Conservation (phyloP, 2,797 vertebrate genomes). For the Chelmon rostratus region DNA sequence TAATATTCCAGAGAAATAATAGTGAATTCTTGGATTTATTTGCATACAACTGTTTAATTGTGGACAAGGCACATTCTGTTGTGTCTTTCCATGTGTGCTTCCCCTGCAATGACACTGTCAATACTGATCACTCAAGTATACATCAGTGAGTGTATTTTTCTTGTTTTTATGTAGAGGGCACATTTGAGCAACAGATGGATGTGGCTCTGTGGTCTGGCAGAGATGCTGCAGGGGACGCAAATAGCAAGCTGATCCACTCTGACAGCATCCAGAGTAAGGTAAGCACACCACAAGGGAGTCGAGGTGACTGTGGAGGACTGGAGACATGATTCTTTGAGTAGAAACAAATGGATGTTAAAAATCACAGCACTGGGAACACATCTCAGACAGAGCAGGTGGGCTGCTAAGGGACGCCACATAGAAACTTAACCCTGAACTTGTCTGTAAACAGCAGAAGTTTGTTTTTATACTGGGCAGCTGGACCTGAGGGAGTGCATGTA, state of each 20-base stretch:
- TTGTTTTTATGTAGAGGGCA: slow-evolving; percentile 48
- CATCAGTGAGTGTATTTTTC: not conserved
- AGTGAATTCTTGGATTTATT: too few species aligned
- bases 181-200: slow-evolving; percentile 71
- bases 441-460: not conserved
- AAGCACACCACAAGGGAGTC: not conserved
- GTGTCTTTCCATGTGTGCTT: too few species aligned
- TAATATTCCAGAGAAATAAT: too few species aligned
- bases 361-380: not conserved
- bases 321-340: too few species aligned
- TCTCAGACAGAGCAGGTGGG: not conserved
- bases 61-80: too few species aligned
- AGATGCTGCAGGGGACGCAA: slow-evolving; percentile 13
- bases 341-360: not conserved
- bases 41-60: too few species aligned
- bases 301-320: not conserved
- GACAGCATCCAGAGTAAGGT: slow-evolving; percentile 65
- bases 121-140: not conserved
- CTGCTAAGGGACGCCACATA: not conserved
- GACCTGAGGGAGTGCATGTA: not conserved
- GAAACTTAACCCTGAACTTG: not conserved
- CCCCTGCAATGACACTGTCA: too few species aligned
- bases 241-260: slow-evolving; percentile 18
- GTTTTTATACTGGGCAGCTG: not conserved
- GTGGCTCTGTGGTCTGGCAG: slow-evolving; percentile 70